Conservation (phyloP, 2,888 invertebrate genomes). For the Drosophila testacea region DNA sequence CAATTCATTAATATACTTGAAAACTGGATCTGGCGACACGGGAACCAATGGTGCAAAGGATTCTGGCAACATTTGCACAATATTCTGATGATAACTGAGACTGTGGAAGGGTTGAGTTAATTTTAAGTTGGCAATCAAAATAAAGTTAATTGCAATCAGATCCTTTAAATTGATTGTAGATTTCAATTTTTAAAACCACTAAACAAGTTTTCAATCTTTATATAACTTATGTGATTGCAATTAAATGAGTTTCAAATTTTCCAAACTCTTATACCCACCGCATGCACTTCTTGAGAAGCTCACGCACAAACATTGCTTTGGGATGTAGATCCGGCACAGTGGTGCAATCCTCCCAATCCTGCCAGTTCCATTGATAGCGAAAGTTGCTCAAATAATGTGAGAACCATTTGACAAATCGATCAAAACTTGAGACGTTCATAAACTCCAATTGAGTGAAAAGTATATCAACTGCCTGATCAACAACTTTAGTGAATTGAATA, state of each 20-base stretch:
- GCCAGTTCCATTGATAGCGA: constrained; percentile 99
- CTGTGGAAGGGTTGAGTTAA: constrained; percentile 84
- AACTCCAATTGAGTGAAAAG: constrained; percentile 96
- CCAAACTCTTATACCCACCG: constrained; percentile 87
- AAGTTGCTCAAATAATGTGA: constrained; percentile 99
- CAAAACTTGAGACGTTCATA: constrained; percentile 98
- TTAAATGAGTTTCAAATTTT: too few species aligned
- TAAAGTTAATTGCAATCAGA: too few species aligned
- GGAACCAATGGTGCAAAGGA: constrained; percentile 93
- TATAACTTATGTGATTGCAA: too few species aligned
- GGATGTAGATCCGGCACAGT: constrained; percentile 94
- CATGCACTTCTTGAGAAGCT: constrained; percentile 95
- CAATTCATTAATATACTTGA: constrained; percentile 93
- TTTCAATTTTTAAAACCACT: too few species aligned
- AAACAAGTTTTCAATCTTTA: too few species aligned
- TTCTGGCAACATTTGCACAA: constrained; percentile 95
- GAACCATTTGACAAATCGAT: constrained; percentile 98
- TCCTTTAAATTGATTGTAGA: too few species aligned
- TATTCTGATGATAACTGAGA: constrained; percentile 96
- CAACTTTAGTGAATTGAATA: constrained; percentile 96
- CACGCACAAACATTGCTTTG: constrained; percentile 95
- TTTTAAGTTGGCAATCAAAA: too few species aligned
- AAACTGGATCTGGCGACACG: constrained; percentile 92
- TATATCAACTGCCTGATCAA: constrained; percentile 98
- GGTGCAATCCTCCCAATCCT: constrained; percentile 94